phyloP scores from a whole-genome alignment of 2,113 vertebrate species.

The Cygnus buccinator region DNA sequence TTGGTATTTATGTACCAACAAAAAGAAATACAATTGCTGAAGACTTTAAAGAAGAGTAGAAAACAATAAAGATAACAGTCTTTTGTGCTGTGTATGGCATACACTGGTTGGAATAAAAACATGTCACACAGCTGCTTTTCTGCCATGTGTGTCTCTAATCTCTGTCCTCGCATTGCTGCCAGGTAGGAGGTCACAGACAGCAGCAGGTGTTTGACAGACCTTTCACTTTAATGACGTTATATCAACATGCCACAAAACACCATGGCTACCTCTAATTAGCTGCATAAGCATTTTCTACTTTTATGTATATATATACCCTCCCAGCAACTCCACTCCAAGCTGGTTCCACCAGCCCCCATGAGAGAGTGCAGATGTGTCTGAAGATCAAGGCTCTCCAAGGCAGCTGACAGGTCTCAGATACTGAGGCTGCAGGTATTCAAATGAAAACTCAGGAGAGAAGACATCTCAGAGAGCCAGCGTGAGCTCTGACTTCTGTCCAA shows the following conservation, averaged over 20 bases:
- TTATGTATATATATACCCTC: not conserved
- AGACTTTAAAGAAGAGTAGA: not conserved
- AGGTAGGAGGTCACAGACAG: constrained; percentile 32
- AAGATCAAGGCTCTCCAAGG: not conserved
- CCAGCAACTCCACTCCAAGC: not conserved
- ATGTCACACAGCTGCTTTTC: constrained; percentile 20
- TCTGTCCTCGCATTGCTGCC: not conserved
- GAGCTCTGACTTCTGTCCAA: constrained; percentile 23
- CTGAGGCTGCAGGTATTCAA: not conserved
- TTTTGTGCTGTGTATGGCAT: constrained; percentile 1
- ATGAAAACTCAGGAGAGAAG: constrained; percentile 21
- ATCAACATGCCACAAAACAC: constrained; percentile 25
- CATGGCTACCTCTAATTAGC: constrained; percentile 25
- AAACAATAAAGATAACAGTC: not conserved
- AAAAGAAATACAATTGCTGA: not conserved
- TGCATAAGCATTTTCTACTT: constrained; percentile 38
- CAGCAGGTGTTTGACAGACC: constrained; percentile 60
- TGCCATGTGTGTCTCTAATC: constrained; percentile 17
- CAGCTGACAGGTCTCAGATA: not conserved
- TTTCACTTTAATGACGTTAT: constrained; percentile 37
- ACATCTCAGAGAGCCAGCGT: not conserved
- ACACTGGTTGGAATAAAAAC: constrained; percentile 26
- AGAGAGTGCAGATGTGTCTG: constrained; percentile 10
- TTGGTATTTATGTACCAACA: not conserved
- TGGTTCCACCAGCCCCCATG: not conserved